Evolutionary conservation across 2,113 vertebrate genomes (phyloP).

Genomic region (pig (Sus scrofa)): DNA sequence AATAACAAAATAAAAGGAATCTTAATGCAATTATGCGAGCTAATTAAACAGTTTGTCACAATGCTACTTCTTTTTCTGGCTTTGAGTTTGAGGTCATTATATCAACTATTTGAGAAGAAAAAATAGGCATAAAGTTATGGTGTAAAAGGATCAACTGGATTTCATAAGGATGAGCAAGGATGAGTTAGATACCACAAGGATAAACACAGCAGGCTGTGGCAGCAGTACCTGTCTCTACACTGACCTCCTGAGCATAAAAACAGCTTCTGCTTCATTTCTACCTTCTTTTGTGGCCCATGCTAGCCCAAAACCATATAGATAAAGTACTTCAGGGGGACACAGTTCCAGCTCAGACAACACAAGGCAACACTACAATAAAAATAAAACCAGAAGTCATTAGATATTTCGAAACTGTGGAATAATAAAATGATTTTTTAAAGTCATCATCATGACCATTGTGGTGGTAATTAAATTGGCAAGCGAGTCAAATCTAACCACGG

Average conservation of each 20-base stretch:
- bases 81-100: background rate
- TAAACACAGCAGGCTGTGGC: background rate
- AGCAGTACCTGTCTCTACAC: background rate
- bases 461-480: background rate
- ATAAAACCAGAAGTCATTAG: background rate
- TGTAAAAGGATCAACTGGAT: background rate
- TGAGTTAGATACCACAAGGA: background rate
- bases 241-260: background rate
- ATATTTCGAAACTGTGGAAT: background rate
- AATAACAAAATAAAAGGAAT: background rate
- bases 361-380: background rate
- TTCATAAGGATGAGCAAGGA: background rate
- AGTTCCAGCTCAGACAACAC: background rate
- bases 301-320: background rate
- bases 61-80: slow-evolving; percentile 13
- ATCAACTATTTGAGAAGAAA: slow-evolving; percentile 38
- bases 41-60: background rate
- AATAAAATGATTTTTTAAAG: background rate
- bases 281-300: background rate
- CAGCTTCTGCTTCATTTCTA: background rate
- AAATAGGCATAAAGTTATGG: background rate
- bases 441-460: background rate
- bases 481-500: background rate
- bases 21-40: background rate
- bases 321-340: background rate